These are phyloP conservation scores for Trichosurus vulpecula DNA, from an alignment of 2,797 vertebrate species.

Conservation along the genomic window DNA sequence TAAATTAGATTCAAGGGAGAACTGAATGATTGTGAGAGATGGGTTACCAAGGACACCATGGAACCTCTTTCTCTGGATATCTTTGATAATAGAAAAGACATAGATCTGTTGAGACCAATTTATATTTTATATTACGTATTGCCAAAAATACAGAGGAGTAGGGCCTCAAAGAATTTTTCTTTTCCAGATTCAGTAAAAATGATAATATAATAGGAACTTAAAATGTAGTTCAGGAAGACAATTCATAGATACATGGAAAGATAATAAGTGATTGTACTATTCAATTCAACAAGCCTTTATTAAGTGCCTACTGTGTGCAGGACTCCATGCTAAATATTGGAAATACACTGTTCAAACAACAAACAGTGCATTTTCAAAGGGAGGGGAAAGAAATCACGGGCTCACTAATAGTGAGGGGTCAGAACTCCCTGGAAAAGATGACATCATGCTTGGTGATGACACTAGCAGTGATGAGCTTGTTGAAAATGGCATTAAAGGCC, in stretches of 20 bases:
- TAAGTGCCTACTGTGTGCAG: not conserved
- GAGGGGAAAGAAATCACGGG: not conserved
- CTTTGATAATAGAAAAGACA: conserved; percentile 41
- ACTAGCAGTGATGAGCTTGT: not conserved
- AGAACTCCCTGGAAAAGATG: not conserved
- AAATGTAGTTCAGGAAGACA: not conserved
- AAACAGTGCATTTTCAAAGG: not conserved
- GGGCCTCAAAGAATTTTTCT: not conserved
- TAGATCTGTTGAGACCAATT: not conserved
- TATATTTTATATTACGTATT: conserved; percentile 14
- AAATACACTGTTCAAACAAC: not conserved
- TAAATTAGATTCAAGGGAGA: conserved; percentile 22
- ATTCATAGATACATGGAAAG: not conserved
- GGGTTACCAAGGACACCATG: not conserved
- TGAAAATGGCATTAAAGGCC: not conserved
- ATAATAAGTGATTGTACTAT: not conserved
- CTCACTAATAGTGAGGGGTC: not conserved
- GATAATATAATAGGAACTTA: not conserved
- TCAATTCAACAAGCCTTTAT: not conserved
- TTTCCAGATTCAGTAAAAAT: not conserved
- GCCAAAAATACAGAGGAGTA: not conserved
- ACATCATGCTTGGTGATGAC: not conserved
- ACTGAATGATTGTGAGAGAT: not conserved
- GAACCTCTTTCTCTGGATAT: not conserved
- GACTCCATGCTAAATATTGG: not conserved